Percentiles rank a stretch among this genome's conserved stretches.
phyloP scores from a whole-genome alignment of 2,113 vertebrate species.

The Chaetodon trifascialis region DNA sequence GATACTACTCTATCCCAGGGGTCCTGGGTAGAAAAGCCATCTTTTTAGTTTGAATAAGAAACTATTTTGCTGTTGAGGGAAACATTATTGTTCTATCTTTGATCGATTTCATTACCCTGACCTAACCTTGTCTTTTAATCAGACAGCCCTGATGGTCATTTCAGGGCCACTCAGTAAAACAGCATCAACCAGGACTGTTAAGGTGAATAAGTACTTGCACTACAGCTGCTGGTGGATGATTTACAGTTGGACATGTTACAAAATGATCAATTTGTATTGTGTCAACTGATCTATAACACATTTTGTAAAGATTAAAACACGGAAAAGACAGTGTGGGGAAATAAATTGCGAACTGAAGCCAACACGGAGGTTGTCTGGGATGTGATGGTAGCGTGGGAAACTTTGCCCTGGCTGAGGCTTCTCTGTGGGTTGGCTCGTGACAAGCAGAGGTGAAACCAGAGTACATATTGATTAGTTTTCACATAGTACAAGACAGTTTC shows the following conservation, averaged over 20 bases:
- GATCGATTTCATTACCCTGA: background rate
- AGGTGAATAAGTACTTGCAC: background rate
- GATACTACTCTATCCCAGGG: background rate
- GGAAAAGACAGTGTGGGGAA: background rate
- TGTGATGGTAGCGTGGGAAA: constrained; percentile 44
- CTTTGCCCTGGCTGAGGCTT: constrained; percentile 26
- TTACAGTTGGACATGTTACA: background rate
- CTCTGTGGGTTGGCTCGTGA: constrained; percentile 55
- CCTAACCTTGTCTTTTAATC: background rate
- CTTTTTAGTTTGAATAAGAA: background rate
- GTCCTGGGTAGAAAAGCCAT: background rate
- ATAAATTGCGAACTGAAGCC: background rate
- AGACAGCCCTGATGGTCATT: background rate
- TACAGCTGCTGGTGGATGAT: background rate
- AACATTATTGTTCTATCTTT: background rate
- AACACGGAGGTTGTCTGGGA: constrained; percentile 47
- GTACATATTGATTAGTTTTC: constrained; percentile 9
- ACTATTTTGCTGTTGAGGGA: background rate
- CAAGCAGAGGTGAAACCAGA: constrained; percentile 43
- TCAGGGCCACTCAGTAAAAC: background rate
- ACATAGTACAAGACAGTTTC: background rate
- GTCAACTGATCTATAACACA: constrained; percentile 4
- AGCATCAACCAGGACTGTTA: background rate
- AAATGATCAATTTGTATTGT: background rate
- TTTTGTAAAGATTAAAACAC: constrained; percentile 25